Conservation (phyloP, 1,140 invertebrate genomes). For the Drosophila sproati region DNA sequence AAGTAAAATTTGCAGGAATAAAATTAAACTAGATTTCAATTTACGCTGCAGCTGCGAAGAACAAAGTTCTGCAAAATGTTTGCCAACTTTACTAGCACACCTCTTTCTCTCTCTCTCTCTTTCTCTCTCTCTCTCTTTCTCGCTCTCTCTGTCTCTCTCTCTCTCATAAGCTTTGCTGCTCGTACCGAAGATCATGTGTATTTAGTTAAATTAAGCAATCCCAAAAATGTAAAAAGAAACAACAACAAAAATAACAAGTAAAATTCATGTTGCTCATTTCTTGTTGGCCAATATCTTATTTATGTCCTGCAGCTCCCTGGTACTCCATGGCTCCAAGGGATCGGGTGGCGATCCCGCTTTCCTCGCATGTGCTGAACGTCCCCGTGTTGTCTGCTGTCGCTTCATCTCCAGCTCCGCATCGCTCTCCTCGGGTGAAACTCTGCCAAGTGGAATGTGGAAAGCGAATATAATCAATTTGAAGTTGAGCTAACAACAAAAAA, state of each 20-base stretch:
- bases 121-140: too few relatives aligned
- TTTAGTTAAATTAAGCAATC: slow-evolving; percentile 3
- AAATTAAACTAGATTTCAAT: not conserved
- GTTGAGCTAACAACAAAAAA: too few relatives aligned
- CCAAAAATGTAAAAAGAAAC: not conserved
- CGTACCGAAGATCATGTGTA: not conserved
- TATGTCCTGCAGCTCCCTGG: slow-evolving; percentile 89
- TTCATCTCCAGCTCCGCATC: slow-evolving; percentile 41
- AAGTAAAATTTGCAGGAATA: slow-evolving; percentile 21
- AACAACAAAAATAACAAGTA: not conserved
- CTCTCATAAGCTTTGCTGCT: not conserved
- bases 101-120: too few relatives aligned
- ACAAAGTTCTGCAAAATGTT: too few relatives aligned
- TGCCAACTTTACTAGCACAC: too few relatives aligned
- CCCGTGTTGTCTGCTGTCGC: slow-evolving; percentile 30
- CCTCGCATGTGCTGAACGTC: slow-evolving; percentile 71
- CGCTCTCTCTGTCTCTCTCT: not conserved
- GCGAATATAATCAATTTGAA: not conserved
- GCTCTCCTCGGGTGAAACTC: slow-evolving; percentile 67
- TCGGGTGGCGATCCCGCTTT: slow-evolving; percentile 85
- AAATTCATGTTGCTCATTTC: slow-evolving; percentile 15
- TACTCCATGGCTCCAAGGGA: slow-evolving; percentile 90
- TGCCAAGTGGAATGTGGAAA: not conserved
- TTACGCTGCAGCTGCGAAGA: too few relatives aligned
- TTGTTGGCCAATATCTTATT: slow-evolving; percentile 87